A percentile compares a stretch with the other conserved stretches of the same genome.
Conservation (phyloP, 2,113 vertebrate genomes). For the Gallinago media region DNA sequence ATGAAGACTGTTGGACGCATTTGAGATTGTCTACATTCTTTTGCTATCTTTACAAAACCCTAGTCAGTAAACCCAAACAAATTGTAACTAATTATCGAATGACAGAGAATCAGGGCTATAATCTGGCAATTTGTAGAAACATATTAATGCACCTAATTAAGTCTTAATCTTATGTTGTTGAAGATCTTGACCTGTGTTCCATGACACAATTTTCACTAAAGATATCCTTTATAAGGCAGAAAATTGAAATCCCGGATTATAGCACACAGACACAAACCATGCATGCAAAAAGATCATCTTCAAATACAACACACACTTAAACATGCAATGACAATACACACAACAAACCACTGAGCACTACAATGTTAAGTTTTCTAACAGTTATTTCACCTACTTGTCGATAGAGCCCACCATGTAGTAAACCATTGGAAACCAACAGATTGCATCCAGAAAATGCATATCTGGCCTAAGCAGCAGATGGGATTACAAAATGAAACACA, state of each 20-base stretch:
- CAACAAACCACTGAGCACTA: slow-evolving; percentile 70
- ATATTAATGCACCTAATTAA: not conserved
- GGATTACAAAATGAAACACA: slow-evolving; percentile 84
- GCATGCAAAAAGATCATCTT: slow-evolving; percentile 62
- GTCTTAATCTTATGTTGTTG: not conserved
- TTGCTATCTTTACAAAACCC: not conserved
- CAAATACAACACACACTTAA: not conserved
- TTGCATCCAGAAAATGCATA: slow-evolving; percentile 98
- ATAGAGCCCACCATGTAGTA: slow-evolving; percentile 99
- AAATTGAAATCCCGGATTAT: not conserved
- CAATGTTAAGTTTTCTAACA: slow-evolving; percentile 65
- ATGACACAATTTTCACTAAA: not conserved
- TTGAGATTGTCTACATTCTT: not conserved
- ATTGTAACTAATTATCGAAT: not conserved
- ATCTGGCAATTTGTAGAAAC: not conserved
- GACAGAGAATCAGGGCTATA: not conserved
- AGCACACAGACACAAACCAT: slow-evolving; percentile 1
- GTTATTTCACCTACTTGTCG: slow-evolving; percentile 92
- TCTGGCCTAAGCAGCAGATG: slow-evolving; percentile 89
- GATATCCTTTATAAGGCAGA: not conserved
- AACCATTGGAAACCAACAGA: slow-evolving; percentile 99
- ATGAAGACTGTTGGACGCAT: not conserved
- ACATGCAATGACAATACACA: slow-evolving; percentile 73
- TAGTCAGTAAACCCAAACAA: not conserved
- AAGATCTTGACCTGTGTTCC: not conserved